Evolutionary conservation across 2,888 invertebrate genomes (phyloP), one percentile per base, ranked within the genome.

Genomic region (Acronicta leporina): DNA sequence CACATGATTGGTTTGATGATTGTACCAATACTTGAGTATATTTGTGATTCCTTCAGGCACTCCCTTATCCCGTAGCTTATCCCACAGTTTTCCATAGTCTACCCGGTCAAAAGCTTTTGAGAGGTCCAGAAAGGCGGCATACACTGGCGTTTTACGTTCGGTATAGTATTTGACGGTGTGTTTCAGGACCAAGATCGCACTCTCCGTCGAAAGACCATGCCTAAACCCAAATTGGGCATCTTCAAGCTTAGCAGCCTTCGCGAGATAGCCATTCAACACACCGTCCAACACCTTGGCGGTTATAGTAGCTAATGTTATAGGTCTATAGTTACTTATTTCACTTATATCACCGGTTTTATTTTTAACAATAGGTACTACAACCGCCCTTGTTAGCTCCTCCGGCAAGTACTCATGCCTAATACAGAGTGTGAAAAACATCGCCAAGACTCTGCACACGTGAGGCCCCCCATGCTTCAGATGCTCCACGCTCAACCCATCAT

Each of bases 1-100:
- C 30, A 71, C 73, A 16, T 9, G 13, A 14, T 54, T 54, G 11
- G 16, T 41, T n/a, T 54, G 54, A n/a, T 54, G 38, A 4, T 11
- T 27, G 30, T 42, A 73, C 73, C 67, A 68, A 33, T 56, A 30
- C 30, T 30, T 30, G 30, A 30, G 30, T 30, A 30, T 30, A 30
- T 30, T 35, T 25, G 44, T 44, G 25, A 44, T 44, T 25, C 44
- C 44, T 13, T 44, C 44, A 25, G 44, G 44, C 44, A 44, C 44
- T 25, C 44, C 25, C 25, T 44, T 44, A 25, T 25, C 44, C 25
- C 44, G 16, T n/a, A 44, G 25, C 25, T 44, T 44, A 25, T 25
- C 25, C 44, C 44, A 44, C 44, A 44, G 44, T 44, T 44, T 44
- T 13, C 20, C 44, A 44, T 44, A 44, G 10, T 44, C 30, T 4